Evolutionary conservation across 2,888 invertebrate species (phyloP).

Genomic region (Apodemia hepburni): DNA sequence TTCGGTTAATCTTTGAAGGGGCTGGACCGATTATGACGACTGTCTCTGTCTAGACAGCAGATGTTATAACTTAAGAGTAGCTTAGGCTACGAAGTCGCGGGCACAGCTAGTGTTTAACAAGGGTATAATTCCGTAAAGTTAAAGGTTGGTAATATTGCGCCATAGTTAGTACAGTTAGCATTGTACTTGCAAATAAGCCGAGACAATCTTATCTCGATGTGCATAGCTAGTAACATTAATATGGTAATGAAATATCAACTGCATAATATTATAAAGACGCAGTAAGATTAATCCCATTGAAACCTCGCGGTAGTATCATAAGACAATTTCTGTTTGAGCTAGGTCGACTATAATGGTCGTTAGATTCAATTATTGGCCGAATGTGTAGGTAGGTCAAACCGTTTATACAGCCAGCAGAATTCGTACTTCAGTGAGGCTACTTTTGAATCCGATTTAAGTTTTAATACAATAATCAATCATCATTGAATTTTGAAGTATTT

Average conservation of each 20-base stretch:
- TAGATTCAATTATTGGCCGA: neutral
- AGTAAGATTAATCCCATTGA: constrained; percentile 3
- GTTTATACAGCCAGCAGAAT: neutral
- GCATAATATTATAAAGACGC: neutral
- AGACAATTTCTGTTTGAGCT: constrained; percentile 1
- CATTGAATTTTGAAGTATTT: too few species aligned
- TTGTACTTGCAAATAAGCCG: constrained; percentile 2
- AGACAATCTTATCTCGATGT: neutral
- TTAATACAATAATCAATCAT: too few species aligned
- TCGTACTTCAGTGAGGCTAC: neutral
- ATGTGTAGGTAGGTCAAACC: neutral
- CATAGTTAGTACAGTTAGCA: neutral
- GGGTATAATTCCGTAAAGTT: neutral
- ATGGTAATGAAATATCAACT: constrained; percentile 4
- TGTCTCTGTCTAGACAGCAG: too few species aligned
- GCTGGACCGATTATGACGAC: too few species aligned
- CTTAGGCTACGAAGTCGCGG: too few species aligned
- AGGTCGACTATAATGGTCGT: neutral
- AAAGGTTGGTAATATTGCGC: neutral
- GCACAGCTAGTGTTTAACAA: too few species aligned
- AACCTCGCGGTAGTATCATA: neutral
- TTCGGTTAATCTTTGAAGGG: too few species aligned
- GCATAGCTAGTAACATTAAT: neutral
- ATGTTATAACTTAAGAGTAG: too few species aligned
- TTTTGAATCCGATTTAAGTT: too few species aligned